phyloP scores from a whole-genome alignment of 2,888 invertebrate genomes.

The Gymnocheta viridis region DNA sequence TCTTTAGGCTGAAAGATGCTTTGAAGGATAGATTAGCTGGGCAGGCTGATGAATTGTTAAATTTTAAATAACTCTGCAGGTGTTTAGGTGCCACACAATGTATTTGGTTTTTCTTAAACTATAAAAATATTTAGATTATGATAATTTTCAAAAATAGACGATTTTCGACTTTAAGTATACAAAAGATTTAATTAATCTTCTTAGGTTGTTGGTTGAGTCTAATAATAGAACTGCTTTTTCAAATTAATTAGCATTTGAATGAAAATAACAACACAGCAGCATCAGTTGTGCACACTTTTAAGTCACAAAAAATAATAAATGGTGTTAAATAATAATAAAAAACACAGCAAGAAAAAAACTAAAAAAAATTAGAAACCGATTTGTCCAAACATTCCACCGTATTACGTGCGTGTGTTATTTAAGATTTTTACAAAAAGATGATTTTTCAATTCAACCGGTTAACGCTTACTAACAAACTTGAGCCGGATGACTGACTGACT shows the following conservation, averaged over 20 bases:
- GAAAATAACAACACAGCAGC: not conserved
- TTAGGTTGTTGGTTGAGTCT: slow-evolving; percentile 22
- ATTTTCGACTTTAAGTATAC: slow-evolving; percentile 4
- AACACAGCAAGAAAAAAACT: slow-evolving; percentile 13
- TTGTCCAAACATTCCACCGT: slow-evolving; percentile 59
- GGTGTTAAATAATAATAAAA: slow-evolving; percentile 48
- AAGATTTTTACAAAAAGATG: slow-evolving; percentile 41
- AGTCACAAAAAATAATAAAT: slow-evolving; percentile 7
- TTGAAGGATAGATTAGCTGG: slow-evolving; percentile 21
- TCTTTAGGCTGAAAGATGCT: slow-evolving; percentile 4
- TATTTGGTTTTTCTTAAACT: not conserved
- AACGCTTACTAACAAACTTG: slow-evolving; percentile 22
- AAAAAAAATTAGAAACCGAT: slow-evolving; percentile 54
- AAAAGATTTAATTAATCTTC: slow-evolving; percentile 40
- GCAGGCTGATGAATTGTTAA: slow-evolving; percentile 16
- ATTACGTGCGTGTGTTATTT: slow-evolving; percentile 51
- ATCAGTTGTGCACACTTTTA: slow-evolving; percentile 30
- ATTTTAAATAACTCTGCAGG: slow-evolving; percentile 67
- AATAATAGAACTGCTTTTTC: slow-evolving; percentile 40
- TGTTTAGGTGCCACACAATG: slow-evolving; percentile 61
- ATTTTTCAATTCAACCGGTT: slow-evolving; percentile 56
- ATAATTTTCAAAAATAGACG: slow-evolving; percentile 14
- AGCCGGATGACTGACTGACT: not conserved
- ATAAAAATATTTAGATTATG: slow-evolving; percentile 7
- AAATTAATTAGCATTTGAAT: slow-evolving; percentile 57